Percentiles rank a stretch among this genome's conserved stretches.
These are phyloP conservation scores for Champsocephalus gunnari DNA, from an alignment of 2,797 vertebrate genomes.

Conservation along the genomic window DNA sequence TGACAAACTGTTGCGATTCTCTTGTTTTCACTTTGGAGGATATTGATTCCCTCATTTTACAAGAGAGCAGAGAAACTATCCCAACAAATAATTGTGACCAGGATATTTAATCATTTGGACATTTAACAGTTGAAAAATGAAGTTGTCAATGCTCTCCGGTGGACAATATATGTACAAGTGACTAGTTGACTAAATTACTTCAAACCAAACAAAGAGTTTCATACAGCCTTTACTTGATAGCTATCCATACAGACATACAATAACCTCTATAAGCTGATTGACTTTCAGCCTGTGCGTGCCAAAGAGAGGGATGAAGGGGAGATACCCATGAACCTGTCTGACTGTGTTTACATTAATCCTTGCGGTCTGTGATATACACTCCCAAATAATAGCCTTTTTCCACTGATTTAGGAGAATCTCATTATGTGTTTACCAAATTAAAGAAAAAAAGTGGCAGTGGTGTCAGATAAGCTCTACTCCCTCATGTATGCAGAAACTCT, in stretches of 20 bases:
- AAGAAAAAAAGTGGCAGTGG: not conserved
- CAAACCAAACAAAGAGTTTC: not conserved
- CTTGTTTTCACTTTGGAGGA: not conserved
- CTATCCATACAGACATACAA: not conserved
- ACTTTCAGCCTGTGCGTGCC: slow-evolving; percentile 9
- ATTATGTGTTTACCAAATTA: slow-evolving; percentile 81
- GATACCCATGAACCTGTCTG: slow-evolving; percentile 32
- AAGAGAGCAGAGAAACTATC: not conserved
- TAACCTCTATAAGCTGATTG: slow-evolving; percentile 9
- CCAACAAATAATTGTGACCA: not conserved
- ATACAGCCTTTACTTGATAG: not conserved
- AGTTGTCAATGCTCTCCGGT: not conserved
- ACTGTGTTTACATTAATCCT: slow-evolving; percentile 49
- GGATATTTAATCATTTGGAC: not conserved
- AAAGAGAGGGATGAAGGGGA: slow-evolving; percentile 20
- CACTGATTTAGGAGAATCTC: slow-evolving; percentile 83
- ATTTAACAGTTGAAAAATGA: not conserved
- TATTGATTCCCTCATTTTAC: not conserved
- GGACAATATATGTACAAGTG: not conserved
- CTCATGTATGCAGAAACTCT: slow-evolving; percentile 31
- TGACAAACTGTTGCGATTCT: not conserved
- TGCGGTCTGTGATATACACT: slow-evolving; percentile 34
- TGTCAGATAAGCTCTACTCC: not conserved
- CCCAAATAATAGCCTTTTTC: slow-evolving; percentile 77
- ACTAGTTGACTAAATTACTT: not conserved